These are phyloP conservation scores for Smithornis capensis DNA, from an alignment of 2,113 vertebrate genomes.

Conservation along the genomic window DNA sequence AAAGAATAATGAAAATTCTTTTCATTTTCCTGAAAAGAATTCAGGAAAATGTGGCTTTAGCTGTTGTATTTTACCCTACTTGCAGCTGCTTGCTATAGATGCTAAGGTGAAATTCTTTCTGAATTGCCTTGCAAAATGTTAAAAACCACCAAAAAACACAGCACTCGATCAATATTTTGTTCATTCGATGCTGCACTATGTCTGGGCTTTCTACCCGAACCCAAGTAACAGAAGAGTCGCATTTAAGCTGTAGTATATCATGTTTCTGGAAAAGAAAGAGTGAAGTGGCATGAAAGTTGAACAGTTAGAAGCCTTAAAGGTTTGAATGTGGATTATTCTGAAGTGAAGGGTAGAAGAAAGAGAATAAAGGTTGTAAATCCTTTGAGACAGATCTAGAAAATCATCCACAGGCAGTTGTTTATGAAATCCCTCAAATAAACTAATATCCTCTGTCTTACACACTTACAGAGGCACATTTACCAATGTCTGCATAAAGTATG, in stretches of 20 bases:
- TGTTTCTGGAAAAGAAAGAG: not conserved
- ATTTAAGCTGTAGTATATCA: not conserved
- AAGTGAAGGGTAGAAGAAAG: not conserved
- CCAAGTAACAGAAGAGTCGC: not conserved
- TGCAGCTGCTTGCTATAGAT: not conserved
- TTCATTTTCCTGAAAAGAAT: too few species aligned
- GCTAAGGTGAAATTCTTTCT: not conserved
- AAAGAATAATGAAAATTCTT: too few species aligned
- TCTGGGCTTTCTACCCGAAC: not conserved
- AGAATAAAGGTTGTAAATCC: not conserved
- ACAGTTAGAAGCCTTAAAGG: not conserved
- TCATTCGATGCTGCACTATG: not conserved
- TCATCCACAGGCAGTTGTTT: not conserved
- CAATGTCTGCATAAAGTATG: not conserved
- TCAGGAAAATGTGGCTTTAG: not conserved
- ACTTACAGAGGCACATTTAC: not conserved
- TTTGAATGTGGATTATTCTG: not conserved
- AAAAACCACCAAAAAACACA: not conserved
- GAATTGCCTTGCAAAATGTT: not conserved
- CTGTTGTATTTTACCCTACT: not conserved
- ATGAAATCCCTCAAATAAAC: not conserved
- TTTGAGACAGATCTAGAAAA: not conserved
- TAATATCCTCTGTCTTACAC: not conserved
- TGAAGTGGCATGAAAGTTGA: fast-evolving
- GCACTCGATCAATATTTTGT: not conserved